Conservation (phyloP, 2,113 vertebrate species). For the Mionectes macconnelli region DNA sequence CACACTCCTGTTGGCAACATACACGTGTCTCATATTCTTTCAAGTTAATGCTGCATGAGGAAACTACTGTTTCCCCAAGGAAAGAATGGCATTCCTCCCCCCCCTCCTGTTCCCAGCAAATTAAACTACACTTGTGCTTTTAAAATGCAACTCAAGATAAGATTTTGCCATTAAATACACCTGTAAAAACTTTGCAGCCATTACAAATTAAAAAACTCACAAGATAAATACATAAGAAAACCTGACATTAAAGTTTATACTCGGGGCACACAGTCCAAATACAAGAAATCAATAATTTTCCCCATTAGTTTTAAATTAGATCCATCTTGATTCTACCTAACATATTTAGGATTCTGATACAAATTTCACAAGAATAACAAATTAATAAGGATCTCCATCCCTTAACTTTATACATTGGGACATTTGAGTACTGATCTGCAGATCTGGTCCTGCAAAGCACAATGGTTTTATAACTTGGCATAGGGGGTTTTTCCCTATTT, state of each 20-base stretch:
- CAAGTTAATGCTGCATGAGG: neutral
- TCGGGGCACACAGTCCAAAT: neutral
- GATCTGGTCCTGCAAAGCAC: neutral
- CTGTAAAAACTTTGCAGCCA: neutral
- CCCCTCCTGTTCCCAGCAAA: neutral
- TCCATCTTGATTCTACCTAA: neutral
- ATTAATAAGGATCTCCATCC: neutral
- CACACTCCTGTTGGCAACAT: constrained; percentile 26
- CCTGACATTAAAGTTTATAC: neutral
- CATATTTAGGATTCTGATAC: neutral
- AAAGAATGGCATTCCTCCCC: constrained; percentile 12
- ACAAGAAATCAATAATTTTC: neutral
- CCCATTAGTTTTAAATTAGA: neutral
- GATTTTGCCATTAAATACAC: constrained; percentile 18
- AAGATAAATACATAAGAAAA: neutral
- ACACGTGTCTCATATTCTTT: constrained; percentile 4
- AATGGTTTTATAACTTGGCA: neutral
- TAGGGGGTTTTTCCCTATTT: neutral
- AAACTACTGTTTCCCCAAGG: constrained; percentile 31
- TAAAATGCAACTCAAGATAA: constrained; percentile 21
- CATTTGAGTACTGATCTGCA: neutral
- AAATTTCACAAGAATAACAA: neutral
- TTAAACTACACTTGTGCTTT: neutral
- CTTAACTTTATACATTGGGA: neutral
- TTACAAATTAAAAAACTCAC: neutral